Base-by-base conservation (phyloP, 2,888 invertebrate species). In the Creontiades dilutus region DNA sequence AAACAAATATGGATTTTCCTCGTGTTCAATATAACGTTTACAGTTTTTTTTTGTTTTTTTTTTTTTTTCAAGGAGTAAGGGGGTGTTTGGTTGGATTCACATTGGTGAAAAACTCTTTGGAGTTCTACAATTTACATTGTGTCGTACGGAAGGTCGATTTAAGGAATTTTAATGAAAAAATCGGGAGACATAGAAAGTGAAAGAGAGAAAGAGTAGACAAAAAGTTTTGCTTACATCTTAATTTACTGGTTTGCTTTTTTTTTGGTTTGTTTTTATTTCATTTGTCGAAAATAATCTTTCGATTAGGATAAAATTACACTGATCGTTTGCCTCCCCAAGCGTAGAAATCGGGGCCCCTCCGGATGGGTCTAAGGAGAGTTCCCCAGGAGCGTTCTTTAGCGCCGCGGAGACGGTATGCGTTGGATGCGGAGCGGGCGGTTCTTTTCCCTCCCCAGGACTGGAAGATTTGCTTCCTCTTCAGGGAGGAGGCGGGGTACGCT, bases 281-380 rank as follows among this genome's bases (percentile, higher is more conserved):
- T 57, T 68, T 68, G n/a, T 68, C 68, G 68, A 68, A 68, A 68
- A 68, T 23, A 23, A 9, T 5, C 12, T 68, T 27, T 68, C 52
- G 52, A 52, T 23, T 19, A 28, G 13, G 37, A 27, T 47, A n/a
- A 61, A 61, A 86, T 86, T 89, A 91, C 78, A 89, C 86, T 13
- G 91, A 91, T 55, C 94, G 93, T 82, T 92, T 92, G 5, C 92
- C 92, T 28, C 94, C 94, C 92, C 94, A 94, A 16, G 92, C 91
- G 82, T 92, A 92, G 90, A 92, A 92, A 81, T 92, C 91, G 7
- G 91, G 91, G 37, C 91, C 91, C 89, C 91, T 91, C 80, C 91
- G 80, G 19, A 91, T 90, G 13, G 91, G 91, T 28, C 91, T 85
- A 55, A 91, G 82, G 19, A 90, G 89, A 47, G 89, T 76, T 4